Evolutionary conservation across 2,797 vertebrate species (phyloP).

Genomic region (Thripadectes ignobilis): DNA sequence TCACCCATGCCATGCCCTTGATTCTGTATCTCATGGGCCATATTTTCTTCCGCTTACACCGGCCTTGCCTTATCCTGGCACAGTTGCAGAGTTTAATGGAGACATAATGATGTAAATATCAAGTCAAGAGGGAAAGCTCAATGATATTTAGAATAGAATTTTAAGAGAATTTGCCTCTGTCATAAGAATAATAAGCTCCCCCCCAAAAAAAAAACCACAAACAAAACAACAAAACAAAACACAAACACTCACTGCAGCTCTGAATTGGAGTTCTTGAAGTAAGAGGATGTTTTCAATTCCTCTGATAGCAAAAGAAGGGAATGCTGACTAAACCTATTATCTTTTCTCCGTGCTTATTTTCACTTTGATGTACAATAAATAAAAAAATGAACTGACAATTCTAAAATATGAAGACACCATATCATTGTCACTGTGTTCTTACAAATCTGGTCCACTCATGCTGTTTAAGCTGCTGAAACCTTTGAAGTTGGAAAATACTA

Average conservation of each 20-base stretch:
- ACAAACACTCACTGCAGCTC: background rate
- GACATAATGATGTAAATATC: background rate
- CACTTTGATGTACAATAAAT: slow-evolving; percentile 72
- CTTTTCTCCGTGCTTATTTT: slow-evolving; percentile 50
- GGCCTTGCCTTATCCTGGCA: background rate
- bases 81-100: background rate
- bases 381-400: slow-evolving; percentile 66
- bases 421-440: slow-evolving; percentile 53
- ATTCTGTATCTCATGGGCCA: background rate
- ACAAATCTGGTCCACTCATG: slow-evolving; percentile 62
- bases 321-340: slow-evolving; percentile 49
- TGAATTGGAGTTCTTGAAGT: background rate
- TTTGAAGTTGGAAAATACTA: slow-evolving; percentile 76
- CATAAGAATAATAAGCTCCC: background rate
- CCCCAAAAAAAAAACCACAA: background rate
- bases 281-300: slow-evolving; percentile 4
- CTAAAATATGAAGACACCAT: slow-evolving; percentile 69
- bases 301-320: slow-evolving; percentile 25
- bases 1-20: background rate
- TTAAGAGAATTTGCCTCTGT: background rate
- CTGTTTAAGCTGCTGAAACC: slow-evolving; percentile 48
- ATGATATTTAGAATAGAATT: background rate
- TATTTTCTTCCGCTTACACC: background rate
- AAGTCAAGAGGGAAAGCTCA: background rate
- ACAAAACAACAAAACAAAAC: no score